phyloP scores from a whole-genome alignment of 2,888 invertebrate genomes.

The Harpagoxenus sublaevis region DNA sequence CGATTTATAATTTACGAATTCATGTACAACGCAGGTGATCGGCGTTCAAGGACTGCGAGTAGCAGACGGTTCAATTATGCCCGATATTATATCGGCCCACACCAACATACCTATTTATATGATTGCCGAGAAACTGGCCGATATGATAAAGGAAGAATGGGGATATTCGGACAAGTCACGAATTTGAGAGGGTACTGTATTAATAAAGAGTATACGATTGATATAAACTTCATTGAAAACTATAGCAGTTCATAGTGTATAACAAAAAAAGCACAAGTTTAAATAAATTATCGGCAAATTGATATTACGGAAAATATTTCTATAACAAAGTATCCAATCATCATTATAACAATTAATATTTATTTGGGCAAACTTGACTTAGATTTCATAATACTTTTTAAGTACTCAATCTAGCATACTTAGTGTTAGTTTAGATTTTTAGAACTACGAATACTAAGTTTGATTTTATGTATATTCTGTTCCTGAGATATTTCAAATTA shows the following conservation, averaged over 20 bases:
- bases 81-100: constrained; percentile 89
- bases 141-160: constrained; percentile 88
- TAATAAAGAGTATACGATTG: background rate
- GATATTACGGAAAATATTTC: background rate
- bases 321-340: background rate
- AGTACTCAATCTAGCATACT: background rate
- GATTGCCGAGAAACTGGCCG: constrained; percentile 91
- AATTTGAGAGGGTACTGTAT: background rate
- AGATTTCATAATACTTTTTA: background rate
- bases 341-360: background rate
- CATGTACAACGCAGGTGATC: constrained; percentile 62
- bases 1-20: background rate
- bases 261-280: background rate
- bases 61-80: constrained; percentile 90
- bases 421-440: background rate
- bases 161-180: constrained; percentile 55
- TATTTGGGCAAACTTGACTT: background rate
- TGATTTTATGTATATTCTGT: background rate
- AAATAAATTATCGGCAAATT: background rate
- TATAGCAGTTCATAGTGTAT: background rate
- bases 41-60: constrained; percentile 89
- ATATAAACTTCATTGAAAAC: background rate
- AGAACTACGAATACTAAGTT: background rate
- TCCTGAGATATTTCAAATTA: background rate
- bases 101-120: constrained; percentile 90